phyloP scores from a whole-genome alignment of 2,113 vertebrate genomes.

The Tauraco erythrolophus region DNA sequence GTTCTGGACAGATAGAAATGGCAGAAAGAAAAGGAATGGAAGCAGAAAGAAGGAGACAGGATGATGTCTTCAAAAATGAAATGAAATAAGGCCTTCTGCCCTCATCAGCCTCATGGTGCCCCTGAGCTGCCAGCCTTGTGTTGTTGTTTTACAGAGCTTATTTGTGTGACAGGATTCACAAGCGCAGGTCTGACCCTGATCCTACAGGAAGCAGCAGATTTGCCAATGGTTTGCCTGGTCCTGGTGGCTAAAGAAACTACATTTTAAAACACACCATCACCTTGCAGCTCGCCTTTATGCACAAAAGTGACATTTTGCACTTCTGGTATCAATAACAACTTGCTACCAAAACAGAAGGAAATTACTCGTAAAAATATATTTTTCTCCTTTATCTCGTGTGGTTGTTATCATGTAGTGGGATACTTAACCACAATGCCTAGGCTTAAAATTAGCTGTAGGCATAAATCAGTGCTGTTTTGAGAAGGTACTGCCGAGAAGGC shows the following conservation, averaged over 20 bases:
- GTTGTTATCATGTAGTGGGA: not conserved
- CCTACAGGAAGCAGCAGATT: not conserved
- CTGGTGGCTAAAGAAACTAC: not conserved
- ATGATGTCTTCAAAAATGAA: conserved; percentile 16
- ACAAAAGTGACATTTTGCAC: not conserved
- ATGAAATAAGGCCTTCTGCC: not conserved
- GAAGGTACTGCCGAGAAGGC: not conserved
- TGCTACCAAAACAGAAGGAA: not conserved
- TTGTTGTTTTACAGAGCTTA: not conserved
- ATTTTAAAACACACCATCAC: not conserved
- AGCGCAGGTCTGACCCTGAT: not conserved
- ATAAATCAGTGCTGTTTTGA: not conserved
- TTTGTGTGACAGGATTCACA: conserved; percentile 33
- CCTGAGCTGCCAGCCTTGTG: conserved; percentile 1
- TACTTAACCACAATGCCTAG: not conserved
- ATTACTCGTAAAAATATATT: not conserved
- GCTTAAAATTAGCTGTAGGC: not conserved
- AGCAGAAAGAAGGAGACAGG: not conserved
- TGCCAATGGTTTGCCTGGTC: not conserved
- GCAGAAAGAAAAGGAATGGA: not conserved
- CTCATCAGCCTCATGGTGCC: not conserved
- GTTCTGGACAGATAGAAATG: not conserved
- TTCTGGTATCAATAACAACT: not conserved
- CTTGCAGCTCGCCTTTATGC: not conserved
- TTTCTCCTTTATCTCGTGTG: not conserved